Evolutionary conservation across 1,140 invertebrate genomes (phyloP).

Genomic region (Philotrypesis tridentata): DNA sequence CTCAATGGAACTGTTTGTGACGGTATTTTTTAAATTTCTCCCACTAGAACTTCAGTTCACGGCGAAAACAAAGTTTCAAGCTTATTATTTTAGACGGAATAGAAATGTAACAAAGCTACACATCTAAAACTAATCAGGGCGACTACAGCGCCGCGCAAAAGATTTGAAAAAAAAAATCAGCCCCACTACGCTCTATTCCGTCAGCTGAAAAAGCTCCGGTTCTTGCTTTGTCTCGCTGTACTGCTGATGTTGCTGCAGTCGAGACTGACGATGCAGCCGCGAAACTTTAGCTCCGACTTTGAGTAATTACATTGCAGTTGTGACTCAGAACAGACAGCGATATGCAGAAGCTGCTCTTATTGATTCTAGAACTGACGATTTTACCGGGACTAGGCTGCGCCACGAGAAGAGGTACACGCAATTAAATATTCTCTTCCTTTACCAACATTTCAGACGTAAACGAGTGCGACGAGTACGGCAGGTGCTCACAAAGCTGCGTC

Average conservation of each 20-base stretch:
- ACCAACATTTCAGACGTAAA: conserved; percentile 80
- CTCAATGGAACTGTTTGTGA: conserved; percentile 61
- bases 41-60: no score
- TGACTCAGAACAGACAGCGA: neutral
- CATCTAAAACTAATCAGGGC: no score
- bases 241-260: neutral
- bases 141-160: no score
- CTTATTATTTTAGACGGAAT: no score
- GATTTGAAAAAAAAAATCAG: no score
- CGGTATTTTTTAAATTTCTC: neutral
- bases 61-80: no score
- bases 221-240: neutral
- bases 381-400: neutral
- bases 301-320: neutral
- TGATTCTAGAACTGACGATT: neutral
- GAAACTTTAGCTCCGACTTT: neutral
- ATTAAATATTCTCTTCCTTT: neutral
- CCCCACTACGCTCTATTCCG: neutral
- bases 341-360: neutral
- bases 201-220: no score
- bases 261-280: neutral
- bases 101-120: no score
- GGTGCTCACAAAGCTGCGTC: conserved; percentile 89
- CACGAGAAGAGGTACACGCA: neutral
- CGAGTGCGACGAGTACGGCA: conserved; percentile 84